Evolutionary conservation across 2,888 invertebrate genomes (phyloP).

Genomic region (Dione vanillae): DNA sequence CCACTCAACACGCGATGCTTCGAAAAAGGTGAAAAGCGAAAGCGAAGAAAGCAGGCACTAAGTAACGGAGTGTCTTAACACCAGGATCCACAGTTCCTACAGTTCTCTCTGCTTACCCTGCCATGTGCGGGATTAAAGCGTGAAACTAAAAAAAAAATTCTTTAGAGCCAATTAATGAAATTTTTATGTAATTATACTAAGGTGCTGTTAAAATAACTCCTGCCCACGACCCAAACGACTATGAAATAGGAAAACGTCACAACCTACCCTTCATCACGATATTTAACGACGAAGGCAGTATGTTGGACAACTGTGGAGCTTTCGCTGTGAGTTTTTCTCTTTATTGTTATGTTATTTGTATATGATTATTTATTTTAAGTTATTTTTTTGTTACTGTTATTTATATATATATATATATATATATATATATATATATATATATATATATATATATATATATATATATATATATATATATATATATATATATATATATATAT

Average conservation of each 20-base stretch:
- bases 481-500: too few relatives aligned
- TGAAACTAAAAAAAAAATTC: background rate
- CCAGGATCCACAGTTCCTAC: too few relatives aligned
- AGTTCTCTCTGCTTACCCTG: background rate
- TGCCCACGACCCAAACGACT: constrained; percentile 98
- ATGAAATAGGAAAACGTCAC: constrained; percentile 96
- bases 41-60: too few relatives aligned
- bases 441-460: too few relatives aligned
- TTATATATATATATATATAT: too few relatives aligned
- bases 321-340: constrained; percentile 84
- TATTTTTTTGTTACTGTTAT: background rate
- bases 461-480: too few relatives aligned
- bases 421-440: too few relatives aligned
- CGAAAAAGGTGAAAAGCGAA: too few relatives aligned
- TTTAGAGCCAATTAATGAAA: background rate
- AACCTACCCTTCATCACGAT: constrained; percentile 94
- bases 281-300: constrained; percentile 95
- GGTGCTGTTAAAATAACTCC: constrained; percentile 99
- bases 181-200: constrained; percentile 54
- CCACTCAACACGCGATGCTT: too few relatives aligned
- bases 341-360: background rate
- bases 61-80: too few relatives aligned
- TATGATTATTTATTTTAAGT: background rate
- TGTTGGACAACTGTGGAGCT: constrained; percentile 91
- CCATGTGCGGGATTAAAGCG: background rate